Percentiles rank a stretch among this genome's conserved stretches.
Evolutionary conservation across 2,113 vertebrate genomes (phyloP).

Genomic region (Porphyrio hochstetteri): DNA sequence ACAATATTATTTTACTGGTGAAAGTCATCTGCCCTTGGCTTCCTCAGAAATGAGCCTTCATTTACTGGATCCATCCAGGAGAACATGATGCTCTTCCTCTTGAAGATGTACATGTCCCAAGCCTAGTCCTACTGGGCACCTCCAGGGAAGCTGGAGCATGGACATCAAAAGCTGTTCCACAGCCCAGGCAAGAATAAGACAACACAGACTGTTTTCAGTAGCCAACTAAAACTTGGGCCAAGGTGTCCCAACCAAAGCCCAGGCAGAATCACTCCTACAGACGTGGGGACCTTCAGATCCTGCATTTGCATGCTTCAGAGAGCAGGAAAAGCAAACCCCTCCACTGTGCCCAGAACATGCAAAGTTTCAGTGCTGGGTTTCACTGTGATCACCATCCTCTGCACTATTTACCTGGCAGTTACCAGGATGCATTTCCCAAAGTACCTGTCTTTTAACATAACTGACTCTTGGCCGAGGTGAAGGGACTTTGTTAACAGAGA

Average conservation of each 20-base stretch:
- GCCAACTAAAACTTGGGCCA: neutral
- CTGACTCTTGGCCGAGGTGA: neutral
- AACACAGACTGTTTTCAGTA: neutral
- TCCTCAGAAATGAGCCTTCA: neutral
- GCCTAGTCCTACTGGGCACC: neutral
- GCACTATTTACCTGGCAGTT: neutral
- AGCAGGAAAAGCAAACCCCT: neutral
- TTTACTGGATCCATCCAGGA: neutral
- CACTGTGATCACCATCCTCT: neutral
- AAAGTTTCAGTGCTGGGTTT: neutral
- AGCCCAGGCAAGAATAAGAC: neutral
- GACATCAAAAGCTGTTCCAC: neutral
- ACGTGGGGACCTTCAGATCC: neutral
- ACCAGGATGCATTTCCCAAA: neutral
- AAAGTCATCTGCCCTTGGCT: neutral
- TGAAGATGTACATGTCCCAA: neutral
- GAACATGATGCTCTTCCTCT: neutral
- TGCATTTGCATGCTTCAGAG: neutral
- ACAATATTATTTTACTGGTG: neutral
- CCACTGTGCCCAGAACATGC: neutral
- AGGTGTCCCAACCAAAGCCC: neutral
- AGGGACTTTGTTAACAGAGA: neutral
- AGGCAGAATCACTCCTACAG: neutral
- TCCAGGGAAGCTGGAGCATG: neutral
- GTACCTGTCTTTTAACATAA: neutral